Conservation (phyloP, 2,888 invertebrate genomes). For the Diarsia mendica region DNA sequence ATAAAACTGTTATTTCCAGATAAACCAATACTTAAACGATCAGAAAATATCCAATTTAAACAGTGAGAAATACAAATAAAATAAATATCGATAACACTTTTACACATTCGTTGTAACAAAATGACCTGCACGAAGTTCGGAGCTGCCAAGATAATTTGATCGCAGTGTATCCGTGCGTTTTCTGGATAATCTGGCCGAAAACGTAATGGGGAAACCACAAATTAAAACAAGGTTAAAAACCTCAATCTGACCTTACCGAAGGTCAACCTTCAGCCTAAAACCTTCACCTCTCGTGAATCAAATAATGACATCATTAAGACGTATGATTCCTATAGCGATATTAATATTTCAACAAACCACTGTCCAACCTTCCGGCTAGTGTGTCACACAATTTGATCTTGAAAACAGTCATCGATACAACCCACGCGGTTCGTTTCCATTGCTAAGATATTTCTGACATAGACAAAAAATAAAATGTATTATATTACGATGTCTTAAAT, state of each 20-base stretch:
- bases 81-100: too few relatives aligned
- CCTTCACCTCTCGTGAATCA: conserved; percentile 3
- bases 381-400: conserved; percentile 63
- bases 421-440: conserved; percentile 59
- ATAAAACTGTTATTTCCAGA: too few relatives aligned
- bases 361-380: conserved; percentile 38
- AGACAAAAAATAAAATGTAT: conserved; percentile 57
- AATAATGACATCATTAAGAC: conserved; percentile 1
- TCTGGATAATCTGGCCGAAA: background rate
- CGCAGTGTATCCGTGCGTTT: background rate
- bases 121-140: too few relatives aligned
- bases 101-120: too few relatives aligned
- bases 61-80: too few relatives aligned
- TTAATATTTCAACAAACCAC: conserved; percentile 11
- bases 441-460: conserved; percentile 54
- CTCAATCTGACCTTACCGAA: background rate
- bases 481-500: conserved; percentile 43
- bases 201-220: background rate
- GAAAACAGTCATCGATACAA: conserved; percentile 63
- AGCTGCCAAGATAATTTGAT: too few relatives aligned
- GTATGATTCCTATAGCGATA: conserved; percentile 2
- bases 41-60: too few relatives aligned
- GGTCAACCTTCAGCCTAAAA: background rate
- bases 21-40: too few relatives aligned
- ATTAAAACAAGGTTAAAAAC: background rate